Base-by-base conservation (phyloP, 1,140 invertebrate species). In the Argopecten irradians region DNA sequence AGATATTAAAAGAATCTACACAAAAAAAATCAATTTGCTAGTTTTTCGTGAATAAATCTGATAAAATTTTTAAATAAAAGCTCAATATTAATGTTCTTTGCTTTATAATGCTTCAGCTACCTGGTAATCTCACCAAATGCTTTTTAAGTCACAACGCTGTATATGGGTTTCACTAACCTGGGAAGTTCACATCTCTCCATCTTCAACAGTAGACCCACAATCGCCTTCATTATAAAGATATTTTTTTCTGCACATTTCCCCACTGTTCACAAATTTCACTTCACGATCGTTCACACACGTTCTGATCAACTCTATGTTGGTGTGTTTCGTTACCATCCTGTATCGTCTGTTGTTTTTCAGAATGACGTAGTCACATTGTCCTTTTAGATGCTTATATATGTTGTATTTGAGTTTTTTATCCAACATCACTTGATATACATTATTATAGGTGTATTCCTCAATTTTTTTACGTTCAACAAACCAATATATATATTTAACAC, bases 401-500 rank as follows among this genome's bases (percentile, higher is more conserved):
- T 71, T 71, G 55, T 71, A 71, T 28, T 71, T n/a, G 55, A 28
- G n/a, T 71, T 46, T 71, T 39, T 39, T 39, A 5, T 71, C 55
- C 55, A 71, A 71, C 55, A 71, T 71, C 22, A 71, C n/a, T n/a
- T 71, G 55, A 71, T 71, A 71, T 71, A 71, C 55, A 71, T 28
- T 71, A 71, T 71, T n/a, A 71, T 71, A 71, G 55, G 55, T 71
- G 55, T 71, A 71, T 28, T 71, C 55, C 55, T 71, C 55, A 71
- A 71, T 71, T 71, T 71, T 28, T 71, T 71, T 71, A 71, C 22
- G 55, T 71, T 71, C 55, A 71, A 28, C 55, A 71, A 71, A 71
- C 55, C 55, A 71, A 71, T 71, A 71, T 71, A 71, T 71, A 71
- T 71, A n/a, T 71, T 71, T 71, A 71, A 71, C 55, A 71, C 55